A percentile compares a stretch with the other conserved stretches of the same genome.
These are phyloP conservation scores for Thymallus thymallus DNA, from an alignment of 2,113 vertebrate genomes.

Conservation along the genomic window DNA sequence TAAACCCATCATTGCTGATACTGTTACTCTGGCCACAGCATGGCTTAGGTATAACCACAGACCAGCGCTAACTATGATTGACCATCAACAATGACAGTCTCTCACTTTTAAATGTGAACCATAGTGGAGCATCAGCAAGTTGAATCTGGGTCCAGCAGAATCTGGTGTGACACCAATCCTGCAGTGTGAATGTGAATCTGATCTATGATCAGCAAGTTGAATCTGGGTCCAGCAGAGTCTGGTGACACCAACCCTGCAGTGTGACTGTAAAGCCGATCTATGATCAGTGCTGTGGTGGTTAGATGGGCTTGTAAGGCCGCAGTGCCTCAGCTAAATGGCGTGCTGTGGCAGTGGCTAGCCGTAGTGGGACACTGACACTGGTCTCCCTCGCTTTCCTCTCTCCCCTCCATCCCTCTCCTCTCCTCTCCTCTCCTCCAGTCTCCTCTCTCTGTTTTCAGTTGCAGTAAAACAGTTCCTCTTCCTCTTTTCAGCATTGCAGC, in stretches of 20 bases:
- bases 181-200: constrained; percentile 29
- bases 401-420: constrained; percentile 22
- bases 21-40: no score
- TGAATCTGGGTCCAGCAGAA: no score
- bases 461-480: constrained; percentile 34
- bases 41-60: no score
- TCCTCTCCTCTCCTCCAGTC: background rate
- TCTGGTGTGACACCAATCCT: background rate
- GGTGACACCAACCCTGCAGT: constrained; percentile 1
- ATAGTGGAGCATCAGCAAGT: no score
- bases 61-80: no score
- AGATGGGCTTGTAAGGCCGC: background rate
- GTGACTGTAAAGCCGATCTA: constrained; percentile 25
- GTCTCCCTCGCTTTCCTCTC: constrained; percentile 3
- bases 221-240: no score
- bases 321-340: background rate
- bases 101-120: no score
- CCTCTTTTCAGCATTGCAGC: constrained; percentile 37
- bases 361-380: constrained; percentile 12
- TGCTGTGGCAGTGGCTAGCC: constrained; percentile 38
- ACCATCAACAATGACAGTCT: no score
- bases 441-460: constrained; percentile 31
- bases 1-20: no score
- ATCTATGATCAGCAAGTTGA: background rate
- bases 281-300: background rate